A percentile compares a stretch with the other conserved stretches of the same genome.
Evolutionary conservation across 2,113 vertebrate genomes (phyloP).

Genomic region (Mohoua ochrocephala): DNA sequence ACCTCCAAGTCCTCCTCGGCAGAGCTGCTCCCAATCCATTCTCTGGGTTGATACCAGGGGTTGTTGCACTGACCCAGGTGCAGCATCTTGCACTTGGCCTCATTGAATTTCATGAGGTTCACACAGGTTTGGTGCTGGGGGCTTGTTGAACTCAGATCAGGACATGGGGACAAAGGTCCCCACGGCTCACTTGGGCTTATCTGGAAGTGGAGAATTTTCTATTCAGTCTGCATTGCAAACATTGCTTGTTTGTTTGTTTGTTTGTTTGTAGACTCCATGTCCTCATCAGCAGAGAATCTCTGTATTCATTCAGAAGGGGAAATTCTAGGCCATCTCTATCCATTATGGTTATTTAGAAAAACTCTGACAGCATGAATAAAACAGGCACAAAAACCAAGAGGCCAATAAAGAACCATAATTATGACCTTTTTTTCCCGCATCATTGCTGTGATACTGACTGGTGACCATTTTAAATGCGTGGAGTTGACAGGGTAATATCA

Average conservation of each 20-base stretch:
- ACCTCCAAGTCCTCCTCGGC: accelerated
- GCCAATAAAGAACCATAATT: background rate
- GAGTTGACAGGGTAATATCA: background rate
- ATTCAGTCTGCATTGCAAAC: background rate
- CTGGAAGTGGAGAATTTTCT: background rate
- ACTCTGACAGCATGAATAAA: background rate
- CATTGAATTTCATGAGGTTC: background rate
- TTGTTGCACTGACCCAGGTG: too few species aligned
- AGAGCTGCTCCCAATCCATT: background rate
- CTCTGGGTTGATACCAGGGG: background rate
- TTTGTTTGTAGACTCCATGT: background rate
- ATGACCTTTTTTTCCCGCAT: background rate
- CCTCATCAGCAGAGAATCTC: background rate
- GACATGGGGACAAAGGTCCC: background rate
- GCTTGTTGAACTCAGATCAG: background rate
- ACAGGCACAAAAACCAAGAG: background rate
- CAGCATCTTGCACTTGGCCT: background rate
- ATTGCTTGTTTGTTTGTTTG: background rate
- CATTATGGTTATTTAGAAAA: background rate
- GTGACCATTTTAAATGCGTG: background rate
- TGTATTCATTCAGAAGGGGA: background rate
- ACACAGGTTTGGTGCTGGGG: background rate
- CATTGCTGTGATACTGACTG: background rate
- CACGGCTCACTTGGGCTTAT: background rate
- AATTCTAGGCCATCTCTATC: background rate